These are phyloP conservation scores for Hyla sarda DNA, from an alignment of 2,113 vertebrate species.

Conservation along the genomic window DNA sequence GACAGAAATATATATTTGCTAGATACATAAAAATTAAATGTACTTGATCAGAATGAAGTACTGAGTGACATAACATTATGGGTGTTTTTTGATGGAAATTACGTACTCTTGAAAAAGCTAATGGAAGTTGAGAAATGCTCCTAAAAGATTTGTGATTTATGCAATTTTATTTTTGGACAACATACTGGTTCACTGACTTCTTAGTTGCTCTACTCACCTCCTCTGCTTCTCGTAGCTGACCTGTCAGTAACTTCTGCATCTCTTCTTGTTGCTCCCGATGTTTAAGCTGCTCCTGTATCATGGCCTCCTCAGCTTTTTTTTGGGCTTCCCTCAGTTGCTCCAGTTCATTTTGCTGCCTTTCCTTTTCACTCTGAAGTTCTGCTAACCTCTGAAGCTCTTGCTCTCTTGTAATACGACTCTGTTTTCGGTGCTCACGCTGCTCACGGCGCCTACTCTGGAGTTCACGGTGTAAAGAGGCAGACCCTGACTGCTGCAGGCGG, in stretches of 20 bases:
- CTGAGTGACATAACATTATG: too few relatives aligned
- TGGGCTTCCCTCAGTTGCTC: constrained; percentile 93
- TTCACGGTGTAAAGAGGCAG: constrained; percentile 90
- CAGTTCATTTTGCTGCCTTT: constrained; percentile 88
- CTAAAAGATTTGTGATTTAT: too few relatives aligned
- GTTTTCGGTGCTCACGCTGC: constrained; percentile 86
- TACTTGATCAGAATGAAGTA: too few relatives aligned
- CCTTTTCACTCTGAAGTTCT: constrained; percentile 91
- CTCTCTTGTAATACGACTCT: constrained; percentile 81
- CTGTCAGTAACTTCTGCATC: constrained; percentile 85
- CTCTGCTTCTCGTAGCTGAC: constrained; percentile 88
- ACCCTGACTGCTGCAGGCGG: constrained; percentile 86
- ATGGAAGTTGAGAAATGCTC: too few relatives aligned
- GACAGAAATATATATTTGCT: too few relatives aligned
- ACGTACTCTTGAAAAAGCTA: too few relatives aligned
- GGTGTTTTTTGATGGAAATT: too few relatives aligned
- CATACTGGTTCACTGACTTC: too few relatives aligned
- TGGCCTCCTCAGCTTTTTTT: constrained; percentile 82
- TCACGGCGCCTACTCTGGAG: constrained; percentile 89
- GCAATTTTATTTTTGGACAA: too few relatives aligned
- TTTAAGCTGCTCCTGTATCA: constrained; percentile 87
- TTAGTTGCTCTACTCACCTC: constrained; percentile 73
- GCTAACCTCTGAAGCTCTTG: constrained; percentile 86
- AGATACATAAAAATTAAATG: too few relatives aligned
- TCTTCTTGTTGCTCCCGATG: constrained; percentile 87